Percentiles rank a stretch among this genome's conserved stretches.
Evolutionary conservation across 2,113 vertebrate species (phyloP).

Genomic region (Mormyrus lacerda): DNA sequence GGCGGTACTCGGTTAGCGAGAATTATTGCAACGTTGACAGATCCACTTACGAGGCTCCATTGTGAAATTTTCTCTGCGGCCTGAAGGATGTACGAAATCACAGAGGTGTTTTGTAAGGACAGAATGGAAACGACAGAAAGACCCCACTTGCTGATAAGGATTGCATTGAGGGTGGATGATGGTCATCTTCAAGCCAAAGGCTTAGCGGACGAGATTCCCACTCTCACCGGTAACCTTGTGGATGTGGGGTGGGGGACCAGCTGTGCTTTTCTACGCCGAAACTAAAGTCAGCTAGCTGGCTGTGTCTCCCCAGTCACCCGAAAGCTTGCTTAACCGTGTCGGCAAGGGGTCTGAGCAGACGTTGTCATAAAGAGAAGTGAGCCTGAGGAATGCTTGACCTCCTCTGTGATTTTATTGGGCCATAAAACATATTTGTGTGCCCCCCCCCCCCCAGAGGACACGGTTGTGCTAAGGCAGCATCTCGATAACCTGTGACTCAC

Average conservation of each 20-base stretch:
- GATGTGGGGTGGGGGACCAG: not conserved
- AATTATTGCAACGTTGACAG: not conserved
- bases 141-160: not conserved
- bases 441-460: not conserved
- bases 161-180: not conserved
- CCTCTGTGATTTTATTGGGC: conserved; percentile 17
- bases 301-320: not conserved
- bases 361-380: conserved; percentile 9
- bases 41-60: not conserved
- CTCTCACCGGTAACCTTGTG: not conserved
- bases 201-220: not conserved
- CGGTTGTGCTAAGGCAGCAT: not conserved
- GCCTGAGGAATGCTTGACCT: conserved; percentile 13
- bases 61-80: not conserved
- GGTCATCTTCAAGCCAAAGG: not conserved
- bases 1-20: not conserved
- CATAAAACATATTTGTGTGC: conserved; percentile 9
- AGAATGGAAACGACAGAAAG: not conserved
- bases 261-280: not conserved
- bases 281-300: not conserved
- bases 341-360: conserved; percentile 1
- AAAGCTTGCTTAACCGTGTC: not conserved
- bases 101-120: not conserved
- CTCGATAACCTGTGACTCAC: conserved; percentile 10
- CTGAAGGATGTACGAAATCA: not conserved